Percentiles rank a stretch among this genome's conserved stretches.
Conservation (phyloP, 2,797 vertebrate species). For the Trichosurus vulpecula region DNA sequence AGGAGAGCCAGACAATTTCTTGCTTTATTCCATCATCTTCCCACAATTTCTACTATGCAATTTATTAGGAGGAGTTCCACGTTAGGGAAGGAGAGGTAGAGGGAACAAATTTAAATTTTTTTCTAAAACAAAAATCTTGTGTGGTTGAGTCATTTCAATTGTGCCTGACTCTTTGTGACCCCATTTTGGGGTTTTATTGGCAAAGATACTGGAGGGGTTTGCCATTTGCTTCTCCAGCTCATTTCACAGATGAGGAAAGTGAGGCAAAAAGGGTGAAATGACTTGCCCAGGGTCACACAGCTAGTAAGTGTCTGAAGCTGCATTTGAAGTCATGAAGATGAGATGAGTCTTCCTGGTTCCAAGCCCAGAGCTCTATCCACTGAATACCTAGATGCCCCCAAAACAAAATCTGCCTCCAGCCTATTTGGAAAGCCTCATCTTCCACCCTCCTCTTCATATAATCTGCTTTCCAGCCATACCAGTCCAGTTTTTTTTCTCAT, state of each 20-base stretch:
- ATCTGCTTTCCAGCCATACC: background rate
- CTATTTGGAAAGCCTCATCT: rapidly evolving
- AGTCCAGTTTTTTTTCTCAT: background rate
- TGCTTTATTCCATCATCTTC: background rate
- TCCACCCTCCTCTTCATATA: too few species aligned
- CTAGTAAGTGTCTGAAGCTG: background rate
- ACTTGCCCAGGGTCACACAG: background rate
- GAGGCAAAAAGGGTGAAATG: background rate
- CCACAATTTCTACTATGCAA: background rate
- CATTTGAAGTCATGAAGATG: background rate
- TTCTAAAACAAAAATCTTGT: background rate
- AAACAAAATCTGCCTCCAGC: too few species aligned
- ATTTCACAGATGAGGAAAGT: background rate
- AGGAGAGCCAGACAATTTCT: background rate
- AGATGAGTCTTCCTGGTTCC: background rate
- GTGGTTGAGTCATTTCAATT: background rate
- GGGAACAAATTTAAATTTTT: background rate
- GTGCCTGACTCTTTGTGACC: background rate
- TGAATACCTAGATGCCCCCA: too few species aligned
- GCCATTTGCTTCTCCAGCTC: background rate
- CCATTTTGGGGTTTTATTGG: background rate
- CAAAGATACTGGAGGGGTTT: background rate
- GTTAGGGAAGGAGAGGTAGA: background rate
- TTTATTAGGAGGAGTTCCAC: background rate
- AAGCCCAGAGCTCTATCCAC: background rate